phyloP scores from a whole-genome alignment of 1,140 invertebrate species.

The Drosophila miranda region DNA sequence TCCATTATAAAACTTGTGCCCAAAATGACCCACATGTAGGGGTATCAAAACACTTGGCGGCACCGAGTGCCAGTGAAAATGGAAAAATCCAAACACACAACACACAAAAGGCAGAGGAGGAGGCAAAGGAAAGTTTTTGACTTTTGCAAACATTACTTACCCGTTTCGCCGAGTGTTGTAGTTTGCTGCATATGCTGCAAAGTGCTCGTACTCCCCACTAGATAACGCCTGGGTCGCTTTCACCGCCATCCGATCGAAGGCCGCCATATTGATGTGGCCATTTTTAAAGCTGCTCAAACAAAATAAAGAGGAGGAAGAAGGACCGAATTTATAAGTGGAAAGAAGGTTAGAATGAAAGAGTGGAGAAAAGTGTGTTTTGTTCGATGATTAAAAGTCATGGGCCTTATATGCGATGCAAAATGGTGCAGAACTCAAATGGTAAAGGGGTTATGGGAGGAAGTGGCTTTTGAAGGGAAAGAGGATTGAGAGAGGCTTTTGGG shows the following conservation, averaged over 20 bases:
- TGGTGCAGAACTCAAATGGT: too few relatives aligned
- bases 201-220: constrained; percentile 71
- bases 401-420: constrained; percentile 27
- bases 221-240: constrained; percentile 52
- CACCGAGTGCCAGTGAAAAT: background rate
- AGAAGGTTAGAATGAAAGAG: background rate
- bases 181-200: constrained; percentile 76
- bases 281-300: constrained; percentile 68
- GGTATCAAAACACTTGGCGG: background rate
- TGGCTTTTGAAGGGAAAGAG: too few relatives aligned
- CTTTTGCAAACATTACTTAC: constrained; percentile 59
- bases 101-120: background rate
- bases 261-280: constrained; percentile 81
- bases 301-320: background rate
- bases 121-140: constrained; percentile 18
- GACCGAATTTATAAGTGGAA: background rate
- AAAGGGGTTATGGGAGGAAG: too few relatives aligned
- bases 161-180: constrained; percentile 71
- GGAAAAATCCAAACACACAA: background rate
- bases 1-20: too few relatives aligned
- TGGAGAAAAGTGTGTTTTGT: constrained; percentile 23
- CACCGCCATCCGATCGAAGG: constrained; percentile 80
- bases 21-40: too few relatives aligned
- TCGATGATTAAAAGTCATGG: constrained; percentile 22
- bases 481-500: too few relatives aligned